Conservation (phyloP, 2,888 invertebrate genomes). For the Phania funesta region DNA sequence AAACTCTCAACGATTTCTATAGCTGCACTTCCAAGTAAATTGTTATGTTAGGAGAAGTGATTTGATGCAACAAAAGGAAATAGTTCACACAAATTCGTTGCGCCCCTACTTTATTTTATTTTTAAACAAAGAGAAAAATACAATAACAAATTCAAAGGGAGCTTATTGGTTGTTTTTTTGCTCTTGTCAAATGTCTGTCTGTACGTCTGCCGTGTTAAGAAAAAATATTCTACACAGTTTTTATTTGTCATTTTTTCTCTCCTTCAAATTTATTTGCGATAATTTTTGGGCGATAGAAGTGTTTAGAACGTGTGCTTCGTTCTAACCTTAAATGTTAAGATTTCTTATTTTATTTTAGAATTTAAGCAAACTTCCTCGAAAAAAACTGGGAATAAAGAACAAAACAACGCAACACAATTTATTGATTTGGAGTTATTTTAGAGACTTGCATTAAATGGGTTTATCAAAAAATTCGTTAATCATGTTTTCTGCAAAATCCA, state of each 20-base stretch:
- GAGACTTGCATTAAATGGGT: constrained; percentile 69
- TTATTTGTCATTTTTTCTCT: constrained; percentile 20
- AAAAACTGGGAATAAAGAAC: background rate
- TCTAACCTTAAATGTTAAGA: constrained; percentile 44
- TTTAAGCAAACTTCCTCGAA: constrained; percentile 44
- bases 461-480: constrained; percentile 77
- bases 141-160: constrained; percentile 4
- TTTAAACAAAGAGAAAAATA: background rate
- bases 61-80: too few species aligned
- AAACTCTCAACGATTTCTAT: too few species aligned
- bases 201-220: constrained; percentile 52
- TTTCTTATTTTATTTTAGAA: constrained; percentile 58
- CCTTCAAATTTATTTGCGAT: constrained; percentile 49
- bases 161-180: too few species aligned
- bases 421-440: constrained; percentile 49
- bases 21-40: too few species aligned
- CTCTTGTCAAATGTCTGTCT: constrained; percentile 18
- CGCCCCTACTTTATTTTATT: background rate
- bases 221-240: constrained; percentile 48
- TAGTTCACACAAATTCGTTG: too few species aligned
- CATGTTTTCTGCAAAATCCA: constrained; percentile 18
- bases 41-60: too few species aligned
- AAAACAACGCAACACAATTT: constrained; percentile 9
- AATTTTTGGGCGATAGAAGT: constrained; percentile 46
- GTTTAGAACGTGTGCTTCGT: constrained; percentile 44